A percentile compares a stretch with the other conserved stretches of the same genome.
Evolutionary conservation across 2,797 vertebrate genomes (phyloP).

Genomic region (Rhinogobio ventralis): DNA sequence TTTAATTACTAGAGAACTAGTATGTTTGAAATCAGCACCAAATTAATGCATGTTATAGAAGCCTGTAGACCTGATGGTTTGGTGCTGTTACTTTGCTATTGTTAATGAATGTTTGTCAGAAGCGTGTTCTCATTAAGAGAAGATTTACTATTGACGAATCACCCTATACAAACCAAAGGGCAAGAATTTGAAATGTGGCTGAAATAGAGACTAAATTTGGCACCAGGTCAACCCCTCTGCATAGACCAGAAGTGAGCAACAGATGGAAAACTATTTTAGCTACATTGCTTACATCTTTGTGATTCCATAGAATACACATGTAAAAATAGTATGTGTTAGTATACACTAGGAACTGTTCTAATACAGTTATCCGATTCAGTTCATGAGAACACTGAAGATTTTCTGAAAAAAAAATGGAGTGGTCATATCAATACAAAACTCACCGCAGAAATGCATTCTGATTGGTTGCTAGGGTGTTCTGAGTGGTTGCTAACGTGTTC

Average conservation of each 20-base stretch:
- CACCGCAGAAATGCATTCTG: background rate
- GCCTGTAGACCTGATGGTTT: background rate
- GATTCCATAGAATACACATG: conserved; percentile 64
- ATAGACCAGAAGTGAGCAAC: conserved; percentile 66
- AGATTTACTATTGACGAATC: conserved; percentile 4
- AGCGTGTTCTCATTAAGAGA: background rate
- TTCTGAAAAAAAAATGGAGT: background rate
- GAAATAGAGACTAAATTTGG: conserved; percentile 75
- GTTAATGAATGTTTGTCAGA: background rate
- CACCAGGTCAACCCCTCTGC: conserved; percentile 60
- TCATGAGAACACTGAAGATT: background rate
- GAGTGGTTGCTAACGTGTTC: background rate
- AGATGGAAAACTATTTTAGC: conserved; percentile 82
- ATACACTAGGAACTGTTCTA: background rate
- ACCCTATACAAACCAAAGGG: conserved; percentile 29
- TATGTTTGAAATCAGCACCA: background rate
- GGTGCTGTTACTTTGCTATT: background rate
- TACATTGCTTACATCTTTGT: conserved; percentile 71
- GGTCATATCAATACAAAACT: background rate
- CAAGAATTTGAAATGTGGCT: conserved; percentile 64
- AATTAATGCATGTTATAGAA: background rate
- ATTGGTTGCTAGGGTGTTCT: background rate
- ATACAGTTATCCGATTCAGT: background rate
- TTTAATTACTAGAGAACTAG: background rate
- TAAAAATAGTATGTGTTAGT: conserved; percentile 38